Conservation (phyloP, 2,888 invertebrate species). For the Acanthosoma haemorrhoidale region DNA sequence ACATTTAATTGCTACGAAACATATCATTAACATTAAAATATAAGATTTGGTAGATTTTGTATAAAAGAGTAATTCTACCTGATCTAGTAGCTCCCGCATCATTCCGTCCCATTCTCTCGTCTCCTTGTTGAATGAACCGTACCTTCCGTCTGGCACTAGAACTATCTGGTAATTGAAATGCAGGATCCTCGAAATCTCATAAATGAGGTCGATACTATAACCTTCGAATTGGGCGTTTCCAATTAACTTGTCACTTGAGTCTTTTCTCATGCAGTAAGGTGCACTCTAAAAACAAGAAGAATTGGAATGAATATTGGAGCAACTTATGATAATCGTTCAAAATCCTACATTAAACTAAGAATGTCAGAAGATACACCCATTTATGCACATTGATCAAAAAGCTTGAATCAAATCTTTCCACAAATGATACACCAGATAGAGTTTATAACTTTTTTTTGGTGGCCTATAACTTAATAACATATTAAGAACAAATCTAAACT, state of each 20-base stretch:
- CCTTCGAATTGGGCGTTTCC: constrained; percentile 93
- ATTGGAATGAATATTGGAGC: constrained; percentile 21
- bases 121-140: constrained; percentile 73
- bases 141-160: constrained; percentile 77
- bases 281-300: constrained; percentile 63
- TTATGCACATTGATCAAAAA: neutral
- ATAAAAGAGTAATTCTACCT: constrained; percentile 46
- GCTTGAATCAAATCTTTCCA: too few species aligned
- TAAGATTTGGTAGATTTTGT: neutral
- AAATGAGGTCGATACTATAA: constrained; percentile 88
- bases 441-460: too few species aligned
- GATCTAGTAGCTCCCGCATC: constrained; percentile 80
- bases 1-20: too few species aligned
- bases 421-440: too few species aligned
- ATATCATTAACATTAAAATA: too few species aligned
- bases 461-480: too few species aligned
- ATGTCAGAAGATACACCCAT: too few species aligned
- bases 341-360: neutral
- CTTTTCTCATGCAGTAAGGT: constrained; percentile 92
- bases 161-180: constrained; percentile 85
- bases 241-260: constrained; percentile 71
- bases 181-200: constrained; percentile 80
- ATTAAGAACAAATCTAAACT: neutral
- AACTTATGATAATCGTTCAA: neutral
- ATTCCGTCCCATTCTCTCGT: constrained; percentile 89